Percentiles rank a stretch among this genome's conserved stretches.
phyloP scores from a whole-genome alignment of 2,113 vertebrate genomes.

The Nerophis ophidion region DNA sequence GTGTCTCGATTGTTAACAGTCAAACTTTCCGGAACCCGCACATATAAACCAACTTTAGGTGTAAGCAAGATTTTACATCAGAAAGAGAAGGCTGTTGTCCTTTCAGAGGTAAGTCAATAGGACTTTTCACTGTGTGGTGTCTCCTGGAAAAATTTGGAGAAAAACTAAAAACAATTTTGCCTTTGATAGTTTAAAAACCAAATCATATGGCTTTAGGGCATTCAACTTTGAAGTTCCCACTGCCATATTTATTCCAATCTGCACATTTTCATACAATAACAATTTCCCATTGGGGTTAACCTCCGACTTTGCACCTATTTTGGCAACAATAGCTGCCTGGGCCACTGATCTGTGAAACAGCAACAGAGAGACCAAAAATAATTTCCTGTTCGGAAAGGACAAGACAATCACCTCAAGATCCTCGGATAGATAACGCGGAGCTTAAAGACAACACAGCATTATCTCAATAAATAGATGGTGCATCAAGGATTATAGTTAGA shows the following conservation, averaged over 20 bases:
- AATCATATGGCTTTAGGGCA: too few species aligned
- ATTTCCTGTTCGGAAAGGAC: slow-evolving; percentile 12
- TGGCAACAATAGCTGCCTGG: neutral
- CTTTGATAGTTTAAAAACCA: too few species aligned
- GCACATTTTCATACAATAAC: neutral
- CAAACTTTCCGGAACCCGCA: too few species aligned
- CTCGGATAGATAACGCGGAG: neutral
- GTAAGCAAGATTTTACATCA: too few species aligned
- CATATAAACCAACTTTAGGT: too few species aligned
- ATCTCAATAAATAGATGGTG: slow-evolving; percentile 7
- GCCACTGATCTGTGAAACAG: slow-evolving; percentile 4
- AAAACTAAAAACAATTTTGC: too few species aligned
- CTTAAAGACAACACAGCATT: neutral
- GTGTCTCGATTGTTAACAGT: too few species aligned
- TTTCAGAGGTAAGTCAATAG: too few species aligned
- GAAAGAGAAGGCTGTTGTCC: too few species aligned
- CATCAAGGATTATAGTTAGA: slow-evolving; percentile 4
- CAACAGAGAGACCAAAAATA: slow-evolving; percentile 5
- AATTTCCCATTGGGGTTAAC: neutral
- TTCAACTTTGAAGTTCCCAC: too few species aligned
- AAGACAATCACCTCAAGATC: slow-evolving; percentile 8
- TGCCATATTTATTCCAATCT: neutral
- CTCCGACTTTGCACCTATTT: slow-evolving; percentile 4
- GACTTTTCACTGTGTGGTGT: too few species aligned
- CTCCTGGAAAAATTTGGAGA: too few species aligned